Percentiles rank a stretch among this genome's conserved stretches.
Conservation (phyloP, 2,113 vertebrate genomes). For the Cyphomyrus discorhynchus region DNA sequence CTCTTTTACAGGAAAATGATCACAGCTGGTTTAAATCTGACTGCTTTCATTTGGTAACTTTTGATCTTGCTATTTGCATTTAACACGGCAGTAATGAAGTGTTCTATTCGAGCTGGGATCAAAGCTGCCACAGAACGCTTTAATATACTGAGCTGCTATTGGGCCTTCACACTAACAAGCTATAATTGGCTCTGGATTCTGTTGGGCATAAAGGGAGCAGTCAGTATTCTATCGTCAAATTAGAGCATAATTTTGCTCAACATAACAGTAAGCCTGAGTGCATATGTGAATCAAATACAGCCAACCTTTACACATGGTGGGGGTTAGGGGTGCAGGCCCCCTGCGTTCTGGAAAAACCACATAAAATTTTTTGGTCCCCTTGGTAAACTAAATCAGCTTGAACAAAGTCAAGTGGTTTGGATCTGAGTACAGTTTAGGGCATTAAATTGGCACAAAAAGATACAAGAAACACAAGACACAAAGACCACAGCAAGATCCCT, state of each 20-base stretch:
- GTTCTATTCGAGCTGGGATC: neutral
- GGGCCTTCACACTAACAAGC: neutral
- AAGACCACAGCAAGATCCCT: neutral
- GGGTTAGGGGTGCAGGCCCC: neutral
- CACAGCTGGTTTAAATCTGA: slow-evolving; percentile 9
- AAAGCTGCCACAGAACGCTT: neutral
- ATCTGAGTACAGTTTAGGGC: neutral
- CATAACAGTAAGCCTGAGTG: neutral
- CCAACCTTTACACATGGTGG: neutral
- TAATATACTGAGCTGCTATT: neutral
- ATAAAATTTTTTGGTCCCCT: neutral
- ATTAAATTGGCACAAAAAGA: neutral
- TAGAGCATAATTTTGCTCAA: neutral
- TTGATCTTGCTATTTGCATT: slow-evolving; percentile 6
- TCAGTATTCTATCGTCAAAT: neutral
- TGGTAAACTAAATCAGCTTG: neutral
- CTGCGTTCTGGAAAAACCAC: neutral
- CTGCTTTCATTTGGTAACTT: neutral
- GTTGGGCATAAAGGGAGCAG: neutral
- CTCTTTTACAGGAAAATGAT: neutral
- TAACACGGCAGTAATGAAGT: neutral
- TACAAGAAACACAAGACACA: neutral
- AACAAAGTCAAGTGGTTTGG: neutral
- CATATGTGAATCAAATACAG: neutral
- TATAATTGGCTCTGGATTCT: slow-evolving; percentile 6